Conservation (phyloP, 1,140 invertebrate species). For the Olivierus martensii region DNA sequence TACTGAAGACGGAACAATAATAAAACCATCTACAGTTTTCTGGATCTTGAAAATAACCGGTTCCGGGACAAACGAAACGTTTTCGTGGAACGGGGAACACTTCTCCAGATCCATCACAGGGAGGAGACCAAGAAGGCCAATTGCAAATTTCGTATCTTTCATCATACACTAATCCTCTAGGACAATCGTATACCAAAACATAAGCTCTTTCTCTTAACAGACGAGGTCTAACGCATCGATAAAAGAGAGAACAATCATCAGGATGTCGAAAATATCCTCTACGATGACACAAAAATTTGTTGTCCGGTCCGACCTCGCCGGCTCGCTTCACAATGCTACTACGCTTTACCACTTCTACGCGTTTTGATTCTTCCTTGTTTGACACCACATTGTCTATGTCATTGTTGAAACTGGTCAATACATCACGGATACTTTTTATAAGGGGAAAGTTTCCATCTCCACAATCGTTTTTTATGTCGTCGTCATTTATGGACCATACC, state of each 20-base stretch:
- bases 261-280: slow-evolving; percentile 69
- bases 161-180: slow-evolving; percentile 62
- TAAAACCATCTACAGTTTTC: slow-evolving; percentile 77
- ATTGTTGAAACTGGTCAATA: not conserved
- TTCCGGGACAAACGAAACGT: slow-evolving; percentile 35
- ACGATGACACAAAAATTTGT: slow-evolving; percentile 51
- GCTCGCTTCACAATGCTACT: slow-evolving; percentile 41
- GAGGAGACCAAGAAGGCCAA: slow-evolving; percentile 58
- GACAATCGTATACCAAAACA: slow-evolving; percentile 70
- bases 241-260: slow-evolving; percentile 59
- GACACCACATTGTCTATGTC: slow-evolving; percentile 5
- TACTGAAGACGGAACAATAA: slow-evolving; percentile 58
- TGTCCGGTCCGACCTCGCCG: slow-evolving; percentile 33
- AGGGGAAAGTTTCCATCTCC: slow-evolving; percentile 20
- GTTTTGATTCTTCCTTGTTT: slow-evolving; percentile 1
- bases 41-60: slow-evolving; percentile 61
- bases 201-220: slow-evolving; percentile 55
- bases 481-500: slow-evolving; percentile 28
- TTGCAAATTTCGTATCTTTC: slow-evolving; percentile 51
- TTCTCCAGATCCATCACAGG: slow-evolving; percentile 43
- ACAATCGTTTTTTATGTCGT: slow-evolving; percentile 26
- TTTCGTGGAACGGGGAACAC: slow-evolving; percentile 44
- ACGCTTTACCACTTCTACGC: slow-evolving; percentile 10
- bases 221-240: slow-evolving; percentile 67
- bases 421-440: slow-evolving; percentile 4